Evolutionary conservation across 53 echinoderm and acorn worm genomes (phyloP), one percentile per base, ranked within the genome.

Genomic region (Actinopyga echinites): DNA sequence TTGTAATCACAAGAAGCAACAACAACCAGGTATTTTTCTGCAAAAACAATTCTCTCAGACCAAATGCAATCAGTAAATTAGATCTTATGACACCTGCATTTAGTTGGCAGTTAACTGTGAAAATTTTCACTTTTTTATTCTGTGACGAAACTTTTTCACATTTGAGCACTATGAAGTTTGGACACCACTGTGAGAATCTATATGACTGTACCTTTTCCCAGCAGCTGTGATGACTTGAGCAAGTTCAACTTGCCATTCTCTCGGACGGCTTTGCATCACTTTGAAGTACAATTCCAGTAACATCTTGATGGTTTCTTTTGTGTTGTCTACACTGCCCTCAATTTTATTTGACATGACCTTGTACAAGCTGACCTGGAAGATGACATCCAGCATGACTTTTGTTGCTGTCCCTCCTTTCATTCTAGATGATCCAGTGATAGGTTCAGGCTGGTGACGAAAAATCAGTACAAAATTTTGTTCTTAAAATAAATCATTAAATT

Each of bases 371-470:
- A 62, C 63, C n/a, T 80, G 81, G 43, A 80, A 80, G 38, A 80
- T 60, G 9, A 80, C 34, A 57, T 97, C 97, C 8, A 97, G 81
- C 17, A 97, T 55, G 22, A 97, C 36, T 30, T 94, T 97, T 25
- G 97, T 97, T 12, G 94, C 85, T 1, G 92, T 92, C 1, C 94
- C 97, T 15, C 94, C 92, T 42, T 97, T 97, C 87, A 97, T 88
- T 29, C 97, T 86, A 1, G 97, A 94, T n/a, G 97, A 97, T 8
- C 97, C 97, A 0, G 97, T 97, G 49, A 97, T 92, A 22, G 97
- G 90, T 82, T 97, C 97, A n/a, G 97, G 97, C 97, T 97, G 63
- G 13, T 10, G 0, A 17, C 2, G 17, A 2, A 33, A 34, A 36
- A 21, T 5, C 24, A 61, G 61, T 7, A 20, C 10, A 19, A 82